Base-by-base conservation (phyloP, 2,888 invertebrate genomes). In the Allacma fusca region DNA sequence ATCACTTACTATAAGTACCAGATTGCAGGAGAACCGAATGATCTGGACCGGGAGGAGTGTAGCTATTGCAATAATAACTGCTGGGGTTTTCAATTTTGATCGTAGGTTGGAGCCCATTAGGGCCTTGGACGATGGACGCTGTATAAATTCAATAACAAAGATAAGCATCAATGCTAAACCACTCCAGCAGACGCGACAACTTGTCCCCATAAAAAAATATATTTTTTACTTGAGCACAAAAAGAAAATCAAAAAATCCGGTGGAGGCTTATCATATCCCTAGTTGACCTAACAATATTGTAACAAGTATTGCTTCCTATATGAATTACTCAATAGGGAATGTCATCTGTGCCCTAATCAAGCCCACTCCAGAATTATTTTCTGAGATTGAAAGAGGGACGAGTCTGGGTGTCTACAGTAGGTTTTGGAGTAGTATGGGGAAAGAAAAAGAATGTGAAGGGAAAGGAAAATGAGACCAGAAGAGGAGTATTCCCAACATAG, bases 51-150 rank as follows among this genome's bases (percentile, higher is more conserved):
- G 91, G 91, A 85, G 92, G 90, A 85, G 92, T 91, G 88, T 94
- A 94, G 88, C 91, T 93, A 87, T 91, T 92, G 88, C 93, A 93
- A 88, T 93, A 93, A 80, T 82, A 82, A 81, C 81, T 83, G 85
- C 91, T 90, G 84, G 93, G 91, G 87, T 92, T 93, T 88, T 94
- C 94, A 87, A 94, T 90, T 89, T 93, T 93, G 86, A 94, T 93
- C 85, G 91, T 90, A 89, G 92, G 86, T 90, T 91, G 87, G 85
- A 87, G 86, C 78, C 89, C 89, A 85, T 89, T 93, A 82, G 93
- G 91, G 88, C 96, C 96, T 88, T 94, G 95, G 87, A 97, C 92
- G 87, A 97, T 97, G 86, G 97, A 97, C 84, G 96, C 97, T 97
- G 91, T 85, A 78, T n/a, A 7, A 23, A 19, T 16, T 12, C n/a